Conservation (phyloP, 1,140 invertebrate genomes). For the Drosophila mojavensis region DNA sequence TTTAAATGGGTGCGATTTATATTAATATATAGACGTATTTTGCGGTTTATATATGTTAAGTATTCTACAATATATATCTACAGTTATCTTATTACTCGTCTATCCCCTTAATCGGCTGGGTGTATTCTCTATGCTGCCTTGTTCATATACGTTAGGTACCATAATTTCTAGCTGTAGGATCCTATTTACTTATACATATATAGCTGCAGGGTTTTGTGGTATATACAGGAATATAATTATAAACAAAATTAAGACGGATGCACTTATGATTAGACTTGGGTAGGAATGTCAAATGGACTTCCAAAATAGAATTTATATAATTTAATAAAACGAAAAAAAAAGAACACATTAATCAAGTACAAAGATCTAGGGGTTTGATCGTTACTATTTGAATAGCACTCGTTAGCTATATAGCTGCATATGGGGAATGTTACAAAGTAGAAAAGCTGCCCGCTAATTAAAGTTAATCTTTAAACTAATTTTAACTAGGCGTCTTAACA, state of each 20-base stretch:
- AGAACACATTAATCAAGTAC: constrained; percentile 5
- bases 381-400: constrained; percentile 9
- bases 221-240: constrained; percentile 67
- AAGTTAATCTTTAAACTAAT: constrained; percentile 36
- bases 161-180: constrained; percentile 67
- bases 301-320: background rate
- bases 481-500: constrained; percentile 54
- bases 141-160: constrained; percentile 70
- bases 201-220: constrained; percentile 50
- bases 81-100: constrained; percentile 60
- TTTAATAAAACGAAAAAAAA: constrained; percentile 13
- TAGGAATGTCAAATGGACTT: background rate
- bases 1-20: constrained; percentile 45
- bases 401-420: background rate
- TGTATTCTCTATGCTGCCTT: constrained; percentile 53
- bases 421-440: constrained; percentile 6
- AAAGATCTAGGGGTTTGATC: constrained; percentile 12
- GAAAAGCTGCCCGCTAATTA: constrained; percentile 16
- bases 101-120: constrained; percentile 25
- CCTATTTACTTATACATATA: constrained; percentile 45
- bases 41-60: constrained; percentile 46
- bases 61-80: constrained; percentile 79
- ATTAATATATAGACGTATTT: constrained; percentile 16
- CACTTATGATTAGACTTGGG: background rate
- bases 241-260: constrained; percentile 23